Conservation (phyloP, 2,888 invertebrate genomes). For the Prosapia bicincta region DNA sequence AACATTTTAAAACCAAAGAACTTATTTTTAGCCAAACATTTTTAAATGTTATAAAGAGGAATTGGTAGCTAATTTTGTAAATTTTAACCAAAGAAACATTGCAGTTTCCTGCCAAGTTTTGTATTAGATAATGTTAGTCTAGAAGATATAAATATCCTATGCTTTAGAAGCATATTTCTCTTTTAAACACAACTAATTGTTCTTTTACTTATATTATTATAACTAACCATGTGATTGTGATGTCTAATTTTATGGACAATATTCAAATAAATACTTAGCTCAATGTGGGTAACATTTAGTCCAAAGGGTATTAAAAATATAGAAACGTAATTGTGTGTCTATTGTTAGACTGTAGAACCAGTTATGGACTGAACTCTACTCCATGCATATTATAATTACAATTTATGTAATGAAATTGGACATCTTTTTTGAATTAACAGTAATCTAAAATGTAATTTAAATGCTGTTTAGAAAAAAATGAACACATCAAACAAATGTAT, state of each 20-base stretch:
- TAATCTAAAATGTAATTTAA: too few species aligned
- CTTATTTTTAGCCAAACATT: neutral
- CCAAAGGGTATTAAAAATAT: neutral
- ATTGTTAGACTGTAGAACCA: neutral
- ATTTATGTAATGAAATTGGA: neutral
- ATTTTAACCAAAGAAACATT: constrained; percentile 21
- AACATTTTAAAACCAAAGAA: too few species aligned
- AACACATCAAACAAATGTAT: too few species aligned
- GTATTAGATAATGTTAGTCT: constrained; percentile 20
- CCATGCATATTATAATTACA: neutral
- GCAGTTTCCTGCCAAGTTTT: constrained; percentile 26
- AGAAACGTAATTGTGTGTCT: neutral
- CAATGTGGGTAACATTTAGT: constrained; percentile 8
- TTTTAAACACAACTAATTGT: neutral
- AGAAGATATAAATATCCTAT: constrained; percentile 13
- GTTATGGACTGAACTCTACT: neutral
- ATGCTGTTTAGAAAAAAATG: too few species aligned
- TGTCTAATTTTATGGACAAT: constrained; percentile 27
- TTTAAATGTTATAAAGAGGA: neutral
- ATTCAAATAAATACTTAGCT: constrained; percentile 24
- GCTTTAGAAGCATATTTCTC: neutral
- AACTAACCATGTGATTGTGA: constrained; percentile 14
- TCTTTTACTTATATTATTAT: neutral
- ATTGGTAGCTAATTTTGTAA: neutral
- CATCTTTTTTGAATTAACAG: neutral